A percentile compares a stretch with the other conserved stretches of the same genome.
Evolutionary conservation across 2,888 invertebrate genomes (phyloP).

Genomic region (Chymomyza amoena): DNA sequence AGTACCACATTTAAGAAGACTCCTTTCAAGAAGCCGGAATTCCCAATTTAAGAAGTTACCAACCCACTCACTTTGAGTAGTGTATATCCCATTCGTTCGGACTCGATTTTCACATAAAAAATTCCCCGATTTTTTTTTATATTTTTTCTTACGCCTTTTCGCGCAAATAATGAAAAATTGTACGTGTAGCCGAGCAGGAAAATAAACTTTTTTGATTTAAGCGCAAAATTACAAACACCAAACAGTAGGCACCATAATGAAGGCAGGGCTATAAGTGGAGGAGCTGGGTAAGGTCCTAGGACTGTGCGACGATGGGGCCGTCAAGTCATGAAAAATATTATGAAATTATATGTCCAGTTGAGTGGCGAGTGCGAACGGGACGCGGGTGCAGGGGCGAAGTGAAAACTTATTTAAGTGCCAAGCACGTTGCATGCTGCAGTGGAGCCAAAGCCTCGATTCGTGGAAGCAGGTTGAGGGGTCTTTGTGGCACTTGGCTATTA

Average conservation of each 20-base stretch:
- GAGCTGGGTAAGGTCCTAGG: background rate
- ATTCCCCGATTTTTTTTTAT: background rate
- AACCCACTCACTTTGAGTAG: no score
- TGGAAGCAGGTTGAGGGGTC: background rate
- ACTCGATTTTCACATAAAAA: no score
- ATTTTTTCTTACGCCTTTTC: slow-evolving; percentile 29
- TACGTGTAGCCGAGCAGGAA: slow-evolving; percentile 29
- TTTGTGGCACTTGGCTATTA: background rate
- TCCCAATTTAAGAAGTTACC: no score
- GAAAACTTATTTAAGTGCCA: slow-evolving; percentile 72
- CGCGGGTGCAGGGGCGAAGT: slow-evolving; percentile 9
- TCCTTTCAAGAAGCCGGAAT: no score
- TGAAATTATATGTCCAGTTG: slow-evolving; percentile 19
- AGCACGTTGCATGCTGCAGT: slow-evolving; percentile 48
- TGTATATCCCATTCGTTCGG: no score
- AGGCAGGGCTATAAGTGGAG: background rate
- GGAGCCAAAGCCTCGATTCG: background rate
- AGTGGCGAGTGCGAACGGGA: background rate
- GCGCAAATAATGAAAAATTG: slow-evolving; percentile 56
- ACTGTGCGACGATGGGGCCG: background rate
- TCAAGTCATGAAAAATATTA: slow-evolving; percentile 39
- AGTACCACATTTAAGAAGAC: no score
- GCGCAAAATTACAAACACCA: slow-evolving; percentile 45
- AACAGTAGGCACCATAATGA: slow-evolving; percentile 36
- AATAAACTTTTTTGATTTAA: slow-evolving; percentile 51